Percentiles rank a stretch among this genome's conserved stretches.
Evolutionary conservation across 2,888 invertebrate genomes (phyloP).

Genomic region (Orgyia antiqua): DNA sequence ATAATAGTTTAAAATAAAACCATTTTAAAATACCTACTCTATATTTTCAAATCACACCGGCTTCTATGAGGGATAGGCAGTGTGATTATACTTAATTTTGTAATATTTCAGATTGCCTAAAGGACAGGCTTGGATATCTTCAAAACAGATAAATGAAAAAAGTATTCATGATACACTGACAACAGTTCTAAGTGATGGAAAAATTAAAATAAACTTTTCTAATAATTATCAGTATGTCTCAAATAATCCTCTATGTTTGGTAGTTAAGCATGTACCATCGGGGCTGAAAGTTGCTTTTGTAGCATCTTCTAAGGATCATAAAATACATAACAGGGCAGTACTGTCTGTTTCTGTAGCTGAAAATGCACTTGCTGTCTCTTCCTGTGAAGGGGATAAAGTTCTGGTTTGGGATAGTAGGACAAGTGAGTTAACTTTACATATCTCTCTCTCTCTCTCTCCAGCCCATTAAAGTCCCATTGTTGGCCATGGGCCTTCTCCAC

Average conservation of each 20-base stretch:
- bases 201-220: constrained; percentile 57
- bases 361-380: constrained; percentile 80
- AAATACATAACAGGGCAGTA: constrained; percentile 70
- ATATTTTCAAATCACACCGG: too few relatives aligned
- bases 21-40: too few relatives aligned
- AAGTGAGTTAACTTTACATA: too few relatives aligned
- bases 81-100: too few relatives aligned
- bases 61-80: too few relatives aligned
- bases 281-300: constrained; percentile 68
- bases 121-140: constrained; percentile 70
- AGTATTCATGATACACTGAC: constrained; percentile 60
- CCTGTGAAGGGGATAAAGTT: constrained; percentile 77
- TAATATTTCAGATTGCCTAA: constrained; percentile 55
- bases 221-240: constrained; percentile 60
- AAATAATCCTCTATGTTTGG: constrained; percentile 55
- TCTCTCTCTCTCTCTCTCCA: too few relatives aligned
- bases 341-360: constrained; percentile 76
- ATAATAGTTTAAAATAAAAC: too few relatives aligned
- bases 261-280: constrained; percentile 60
- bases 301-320: constrained; percentile 67
- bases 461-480: too few relatives aligned
- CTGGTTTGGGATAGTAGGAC: constrained; percentile 81
- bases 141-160: constrained; percentile 56
- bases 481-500: too few relatives aligned
- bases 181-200: constrained; percentile 55